A percentile compares a stretch with the other conserved stretches of the same genome.
Conservation (phyloP, 2,888 invertebrate species). For the Dexiosoma caninum region DNA sequence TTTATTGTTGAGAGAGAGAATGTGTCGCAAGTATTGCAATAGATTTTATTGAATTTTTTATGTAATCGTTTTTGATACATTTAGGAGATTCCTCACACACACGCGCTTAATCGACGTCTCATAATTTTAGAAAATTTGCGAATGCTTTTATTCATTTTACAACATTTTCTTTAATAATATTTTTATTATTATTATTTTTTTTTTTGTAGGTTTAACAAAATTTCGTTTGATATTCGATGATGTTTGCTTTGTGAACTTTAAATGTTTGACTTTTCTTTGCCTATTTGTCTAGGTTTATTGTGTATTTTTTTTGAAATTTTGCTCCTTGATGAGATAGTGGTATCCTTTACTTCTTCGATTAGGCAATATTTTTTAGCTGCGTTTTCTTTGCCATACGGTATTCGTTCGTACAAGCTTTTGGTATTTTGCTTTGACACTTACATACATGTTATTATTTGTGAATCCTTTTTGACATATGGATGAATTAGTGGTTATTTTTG, state of each 20-base stretch:
- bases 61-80: conserved; percentile 60
- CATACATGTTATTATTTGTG: conserved; percentile 28
- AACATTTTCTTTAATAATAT: conserved; percentile 23
- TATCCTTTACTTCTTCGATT: conserved; percentile 60
- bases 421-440: conserved; percentile 44
- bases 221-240: conserved; percentile 48
- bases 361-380: conserved; percentile 57
- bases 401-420: conserved; percentile 22
- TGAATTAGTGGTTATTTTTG: conserved; percentile 3
- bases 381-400: conserved; percentile 33
- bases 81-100: conserved; percentile 41
- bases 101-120: conserved; percentile 18
- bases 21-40: conserved; percentile 32
- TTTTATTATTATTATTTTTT: conserved; percentile 6
- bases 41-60: conserved; percentile 53
- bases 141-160: conserved; percentile 6
- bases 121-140: conserved; percentile 13
- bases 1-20: neutral
- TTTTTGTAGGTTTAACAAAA: conserved; percentile 19
- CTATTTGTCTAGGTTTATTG: conserved; percentile 20
- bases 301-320: neutral
- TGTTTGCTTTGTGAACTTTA: conserved; percentile 41
- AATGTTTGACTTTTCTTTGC: neutral
- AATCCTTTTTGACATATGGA: conserved; percentile 50
- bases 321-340: conserved; percentile 21